Percentiles rank a stretch among this genome's conserved stretches.
Evolutionary conservation across 2,888 invertebrate species (phyloP).

Genomic region (Ennomos quercinarius): DNA sequence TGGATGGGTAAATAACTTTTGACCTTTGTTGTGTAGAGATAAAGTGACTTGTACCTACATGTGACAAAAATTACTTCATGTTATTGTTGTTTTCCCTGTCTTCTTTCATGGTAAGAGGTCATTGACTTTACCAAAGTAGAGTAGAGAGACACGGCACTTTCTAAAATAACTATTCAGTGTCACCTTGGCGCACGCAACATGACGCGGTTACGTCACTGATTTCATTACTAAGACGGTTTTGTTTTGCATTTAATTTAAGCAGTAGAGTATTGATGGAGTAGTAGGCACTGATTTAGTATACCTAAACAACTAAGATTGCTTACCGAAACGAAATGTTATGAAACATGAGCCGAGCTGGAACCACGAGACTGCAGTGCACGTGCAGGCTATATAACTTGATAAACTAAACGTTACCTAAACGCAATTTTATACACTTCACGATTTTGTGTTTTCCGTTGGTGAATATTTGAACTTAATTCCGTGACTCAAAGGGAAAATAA

Average conservation of each 20-base stretch:
- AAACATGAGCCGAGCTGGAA: conserved; percentile 39
- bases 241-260: conserved; percentile 31
- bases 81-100: conserved; percentile 31
- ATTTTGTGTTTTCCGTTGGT: too few relatives aligned
- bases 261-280: conserved; percentile 5
- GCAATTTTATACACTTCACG: too few relatives aligned
- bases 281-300: conserved; percentile 11
- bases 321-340: conserved; percentile 42
- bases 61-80: conserved; percentile 26
- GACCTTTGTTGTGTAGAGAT: conserved; percentile 27
- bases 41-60: conserved; percentile 21
- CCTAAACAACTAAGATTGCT: conserved; percentile 27
- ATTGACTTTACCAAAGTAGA: conserved; percentile 65
- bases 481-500: conserved; percentile 12
- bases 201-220: conserved; percentile 66
- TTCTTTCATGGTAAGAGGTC: conserved; percentile 54
- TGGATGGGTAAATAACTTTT: conserved; percentile 25
- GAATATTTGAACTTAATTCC: neutral
- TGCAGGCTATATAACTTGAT: conserved; percentile 18
- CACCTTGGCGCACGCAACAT: conserved; percentile 76
- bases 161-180: conserved; percentile 81
- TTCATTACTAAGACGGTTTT: conserved; percentile 54
- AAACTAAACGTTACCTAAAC: neutral
- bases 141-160: conserved; percentile 73
- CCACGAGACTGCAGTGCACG: conserved; percentile 43